A percentile compares a stretch with the other conserved stretches of the same genome.
Conservation (phyloP, 2,797 vertebrate genomes). For the Peromyscus aztecus region DNA sequence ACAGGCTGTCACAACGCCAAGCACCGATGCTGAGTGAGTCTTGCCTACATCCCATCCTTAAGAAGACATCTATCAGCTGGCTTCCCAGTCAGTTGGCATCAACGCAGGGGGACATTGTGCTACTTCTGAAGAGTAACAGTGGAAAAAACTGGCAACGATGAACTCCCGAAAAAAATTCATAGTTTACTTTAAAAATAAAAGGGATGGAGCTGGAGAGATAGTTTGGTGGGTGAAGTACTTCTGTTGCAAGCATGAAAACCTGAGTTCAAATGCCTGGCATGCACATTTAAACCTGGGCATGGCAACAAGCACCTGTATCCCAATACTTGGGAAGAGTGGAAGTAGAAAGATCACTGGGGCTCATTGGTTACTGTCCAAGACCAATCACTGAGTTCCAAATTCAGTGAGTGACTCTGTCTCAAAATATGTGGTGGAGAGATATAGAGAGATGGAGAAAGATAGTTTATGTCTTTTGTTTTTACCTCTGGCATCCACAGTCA, state of each 20-base stretch:
- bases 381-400: not conserved
- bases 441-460: not conserved
- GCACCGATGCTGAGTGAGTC: conserved; percentile 61
- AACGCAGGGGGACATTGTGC: conserved; percentile 75
- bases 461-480: not conserved
- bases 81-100: conserved; percentile 68
- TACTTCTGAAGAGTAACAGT: conserved; percentile 19
- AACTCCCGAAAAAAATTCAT: not conserved
- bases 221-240: not conserved
- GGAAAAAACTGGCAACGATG: not conserved
- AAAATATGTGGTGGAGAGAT: not conserved
- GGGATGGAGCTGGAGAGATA: not conserved
- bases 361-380: not conserved
- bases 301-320: not conserved
- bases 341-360: not conserved
- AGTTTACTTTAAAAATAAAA: not conserved
- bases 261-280: not conserved
- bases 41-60: conserved; percentile 64
- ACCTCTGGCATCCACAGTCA: not conserved
- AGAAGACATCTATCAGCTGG: conserved; percentile 71
- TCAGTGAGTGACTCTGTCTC: not conserved
- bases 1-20: conserved; percentile 46
- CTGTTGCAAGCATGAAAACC: not conserved
- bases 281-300: not conserved
- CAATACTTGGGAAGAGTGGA: not conserved